These are phyloP conservation scores for Siniperca knerii DNA, from an alignment of 2,113 vertebrate species.

Conservation along the genomic window DNA sequence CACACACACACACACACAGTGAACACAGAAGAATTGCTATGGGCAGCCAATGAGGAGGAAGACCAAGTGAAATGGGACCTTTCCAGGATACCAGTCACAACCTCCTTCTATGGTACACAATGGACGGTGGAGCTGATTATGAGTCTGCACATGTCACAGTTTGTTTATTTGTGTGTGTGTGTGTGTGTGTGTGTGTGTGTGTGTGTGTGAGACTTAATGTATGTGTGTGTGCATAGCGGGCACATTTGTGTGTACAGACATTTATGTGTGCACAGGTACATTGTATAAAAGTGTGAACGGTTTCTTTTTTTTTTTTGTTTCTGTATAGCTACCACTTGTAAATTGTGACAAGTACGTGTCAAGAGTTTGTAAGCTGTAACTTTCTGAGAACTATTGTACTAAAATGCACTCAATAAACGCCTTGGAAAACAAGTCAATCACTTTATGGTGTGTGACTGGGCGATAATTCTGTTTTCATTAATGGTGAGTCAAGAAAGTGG, in stretches of 20 bases:
- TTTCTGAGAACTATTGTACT: conserved; percentile 89
- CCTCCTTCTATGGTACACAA: conserved; percentile 75
- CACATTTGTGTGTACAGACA: conserved; percentile 69
- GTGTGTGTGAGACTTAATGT: conserved; percentile 5
- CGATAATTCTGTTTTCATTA: conserved; percentile 62
- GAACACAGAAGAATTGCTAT: conserved; percentile 16
- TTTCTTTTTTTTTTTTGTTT: conserved; percentile 61
- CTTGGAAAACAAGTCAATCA: conserved; percentile 82
- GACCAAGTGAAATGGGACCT: conserved; percentile 35
- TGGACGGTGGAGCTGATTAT: conserved; percentile 60
- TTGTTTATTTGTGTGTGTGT: conserved; percentile 58
- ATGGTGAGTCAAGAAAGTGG: conserved; percentile 44
- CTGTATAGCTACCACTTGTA: conserved; percentile 86
- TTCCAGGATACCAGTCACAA: conserved; percentile 60
- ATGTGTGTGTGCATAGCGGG: conserved; percentile 40
- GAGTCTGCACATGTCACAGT: conserved; percentile 59
- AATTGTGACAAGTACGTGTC: conserved; percentile 87
- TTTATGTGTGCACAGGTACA: conserved; percentile 73
- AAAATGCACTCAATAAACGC: conserved; percentile 89
- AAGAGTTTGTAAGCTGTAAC: conserved; percentile 89
- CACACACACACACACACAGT: conserved; percentile 21
- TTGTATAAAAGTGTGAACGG: conserved; percentile 55
- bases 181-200: conserved; percentile 1
- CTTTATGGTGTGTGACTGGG: conserved; percentile 51
- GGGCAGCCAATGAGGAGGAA: conserved; percentile 39